phyloP scores from a whole-genome alignment of 2,888 invertebrate genomes.

The Ischnus inquisitorius region DNA sequence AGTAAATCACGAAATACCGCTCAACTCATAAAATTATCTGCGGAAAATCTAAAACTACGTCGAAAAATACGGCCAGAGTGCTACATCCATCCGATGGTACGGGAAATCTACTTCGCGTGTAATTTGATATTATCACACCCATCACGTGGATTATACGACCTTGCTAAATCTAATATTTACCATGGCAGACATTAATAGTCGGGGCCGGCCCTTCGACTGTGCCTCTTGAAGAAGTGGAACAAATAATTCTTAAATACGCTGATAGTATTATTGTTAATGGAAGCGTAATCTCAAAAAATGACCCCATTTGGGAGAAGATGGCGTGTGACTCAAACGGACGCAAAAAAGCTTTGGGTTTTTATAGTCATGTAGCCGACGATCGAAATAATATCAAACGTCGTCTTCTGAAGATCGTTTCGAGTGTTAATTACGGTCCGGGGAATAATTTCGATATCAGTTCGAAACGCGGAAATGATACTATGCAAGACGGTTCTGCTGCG shows the following conservation, averaged over 20 bases:
- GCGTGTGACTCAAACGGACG: not conserved
- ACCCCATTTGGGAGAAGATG: constrained; percentile 13
- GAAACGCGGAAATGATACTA: not conserved
- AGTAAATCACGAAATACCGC: too few species aligned
- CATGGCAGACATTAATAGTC: not conserved
- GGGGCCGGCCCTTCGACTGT: not conserved
- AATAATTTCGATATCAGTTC: not conserved
- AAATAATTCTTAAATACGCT: not conserved
- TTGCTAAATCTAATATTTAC: too few species aligned
- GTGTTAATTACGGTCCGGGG: not conserved
- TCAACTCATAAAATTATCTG: too few species aligned
- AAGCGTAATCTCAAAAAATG: not conserved
- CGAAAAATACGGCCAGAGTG: too few species aligned
- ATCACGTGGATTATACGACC: too few species aligned
- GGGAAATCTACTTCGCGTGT: too few species aligned
- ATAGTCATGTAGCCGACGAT: constrained; percentile 1
- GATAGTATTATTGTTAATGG: not conserved
- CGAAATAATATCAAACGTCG: constrained; percentile 6
- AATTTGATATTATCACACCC: too few species aligned
- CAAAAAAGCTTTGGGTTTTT: not conserved
- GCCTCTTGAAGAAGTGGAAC: not conserved
- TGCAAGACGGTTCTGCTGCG: not conserved
- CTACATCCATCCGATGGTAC: too few species aligned
- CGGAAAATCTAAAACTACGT: too few species aligned
- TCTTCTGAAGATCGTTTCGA: not conserved